A percentile compares a stretch with the other conserved stretches of the same genome.
Conservation (phyloP, 2,113 vertebrate genomes). For the Cephalophus harveyi region DNA sequence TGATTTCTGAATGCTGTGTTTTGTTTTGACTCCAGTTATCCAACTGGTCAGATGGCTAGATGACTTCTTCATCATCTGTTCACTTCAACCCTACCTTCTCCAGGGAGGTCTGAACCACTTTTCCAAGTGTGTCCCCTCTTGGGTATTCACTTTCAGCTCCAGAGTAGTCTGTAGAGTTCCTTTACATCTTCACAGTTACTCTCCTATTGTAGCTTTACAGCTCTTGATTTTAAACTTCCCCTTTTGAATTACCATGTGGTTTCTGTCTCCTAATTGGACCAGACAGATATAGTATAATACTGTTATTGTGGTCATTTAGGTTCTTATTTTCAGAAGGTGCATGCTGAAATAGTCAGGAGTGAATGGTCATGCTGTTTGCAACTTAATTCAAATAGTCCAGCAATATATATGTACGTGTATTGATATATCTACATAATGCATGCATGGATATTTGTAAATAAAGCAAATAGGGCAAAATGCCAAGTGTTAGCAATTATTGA, state of each 20-base stretch:
- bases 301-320: background rate
- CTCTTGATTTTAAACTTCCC: background rate
- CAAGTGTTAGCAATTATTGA: background rate
- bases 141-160: background rate
- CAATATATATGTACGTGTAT: background rate
- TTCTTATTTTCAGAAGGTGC: background rate
- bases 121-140: background rate
- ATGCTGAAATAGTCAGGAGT: background rate
- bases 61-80: background rate
- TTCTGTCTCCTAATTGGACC: background rate
- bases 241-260: background rate
- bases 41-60: background rate
- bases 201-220: background rate
- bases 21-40: background rate
- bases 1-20: background rate
- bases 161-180: background rate
- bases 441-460: background rate
- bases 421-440: background rate
- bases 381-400: background rate
- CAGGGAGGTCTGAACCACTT: background rate
- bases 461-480: background rate
- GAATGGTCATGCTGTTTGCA: background rate
- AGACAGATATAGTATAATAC: background rate
- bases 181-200: background rate
- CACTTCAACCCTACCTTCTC: background rate